Conservation (phyloP, 2,888 invertebrate genomes). For the Drosophila stalkeri region DNA sequence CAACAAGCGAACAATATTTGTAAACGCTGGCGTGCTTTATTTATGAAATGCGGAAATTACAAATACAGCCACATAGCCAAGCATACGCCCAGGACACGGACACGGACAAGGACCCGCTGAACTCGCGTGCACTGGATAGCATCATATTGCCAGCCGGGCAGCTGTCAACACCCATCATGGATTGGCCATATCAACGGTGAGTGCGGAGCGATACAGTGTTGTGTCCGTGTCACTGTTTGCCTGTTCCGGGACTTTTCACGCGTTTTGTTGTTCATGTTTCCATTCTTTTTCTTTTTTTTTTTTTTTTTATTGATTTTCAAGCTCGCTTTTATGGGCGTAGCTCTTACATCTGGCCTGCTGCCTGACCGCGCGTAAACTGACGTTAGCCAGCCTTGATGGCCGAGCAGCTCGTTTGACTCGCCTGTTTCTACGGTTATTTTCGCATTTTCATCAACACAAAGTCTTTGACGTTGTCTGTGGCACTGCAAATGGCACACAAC, state of each 20-base stretch:
- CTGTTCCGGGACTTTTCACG: slow-evolving; percentile 56
- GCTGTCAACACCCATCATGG: slow-evolving; percentile 23
- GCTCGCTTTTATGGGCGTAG: slow-evolving; percentile 18
- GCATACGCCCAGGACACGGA: background rate
- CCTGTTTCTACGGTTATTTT: slow-evolving; percentile 60
- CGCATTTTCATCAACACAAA: slow-evolving; percentile 73
- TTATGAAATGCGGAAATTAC: slow-evolving; percentile 80
- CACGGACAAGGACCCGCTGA: slow-evolving; percentile 10
- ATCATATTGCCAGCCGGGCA: slow-evolving; percentile 41
- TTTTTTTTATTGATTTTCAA: slow-evolving; percentile 67
- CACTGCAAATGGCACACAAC: slow-evolving; percentile 40
- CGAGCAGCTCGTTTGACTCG: slow-evolving; percentile 19
- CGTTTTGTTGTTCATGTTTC: slow-evolving; percentile 40
- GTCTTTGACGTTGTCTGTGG: slow-evolving; percentile 56
- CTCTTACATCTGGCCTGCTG: slow-evolving; percentile 44
- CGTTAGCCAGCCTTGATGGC: slow-evolving; percentile 21
- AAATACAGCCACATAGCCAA: slow-evolving; percentile 41
- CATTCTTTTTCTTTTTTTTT: background rate
- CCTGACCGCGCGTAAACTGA: slow-evolving; percentile 38
- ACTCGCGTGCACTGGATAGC: slow-evolving; percentile 42
- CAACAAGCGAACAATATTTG: slow-evolving; percentile 74
- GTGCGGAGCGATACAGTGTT: slow-evolving; percentile 34
- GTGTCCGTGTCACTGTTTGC: slow-evolving; percentile 11
- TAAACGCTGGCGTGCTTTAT: slow-evolving; percentile 66
- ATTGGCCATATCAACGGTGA: slow-evolving; percentile 35